Percentiles rank a stretch among this genome's conserved stretches.
Evolutionary conservation across 2,888 invertebrate species (phyloP).

Genomic region (Merodon equestris): DNA sequence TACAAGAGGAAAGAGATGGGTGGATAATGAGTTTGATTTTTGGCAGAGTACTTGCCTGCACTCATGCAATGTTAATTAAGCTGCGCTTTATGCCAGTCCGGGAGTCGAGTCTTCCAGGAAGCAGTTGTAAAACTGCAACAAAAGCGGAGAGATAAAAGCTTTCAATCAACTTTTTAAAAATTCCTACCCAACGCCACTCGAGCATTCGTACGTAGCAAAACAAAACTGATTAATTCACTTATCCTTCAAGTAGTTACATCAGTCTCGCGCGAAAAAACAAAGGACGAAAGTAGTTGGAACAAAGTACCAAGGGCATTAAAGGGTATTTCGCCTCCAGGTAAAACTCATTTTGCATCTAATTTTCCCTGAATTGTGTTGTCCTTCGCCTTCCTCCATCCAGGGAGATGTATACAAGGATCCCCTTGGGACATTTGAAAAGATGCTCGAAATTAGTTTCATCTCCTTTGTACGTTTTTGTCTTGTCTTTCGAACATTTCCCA

Average conservation of each 20-base stretch:
- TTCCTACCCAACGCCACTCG: too few species aligned
- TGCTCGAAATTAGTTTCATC: conserved; percentile 32
- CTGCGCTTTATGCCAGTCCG: conserved; percentile 1
- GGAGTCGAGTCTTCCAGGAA: too few species aligned
- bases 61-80: conserved; percentile 22
- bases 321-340: conserved; percentile 2
- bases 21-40: conserved; percentile 3
- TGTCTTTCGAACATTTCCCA: neutral
- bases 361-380: conserved; percentile 7
- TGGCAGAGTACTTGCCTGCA: too few species aligned
- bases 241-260: neutral
- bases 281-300: neutral
- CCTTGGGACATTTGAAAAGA: conserved; percentile 14
- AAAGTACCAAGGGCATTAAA: neutral
- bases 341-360: conserved; percentile 11
- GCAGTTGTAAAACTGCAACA: too few species aligned
- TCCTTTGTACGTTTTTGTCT: neutral
- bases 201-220: too few species aligned
- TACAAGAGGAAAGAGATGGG: neutral
- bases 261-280: neutral
- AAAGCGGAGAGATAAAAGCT: conserved; percentile 1
- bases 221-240: too few species aligned
- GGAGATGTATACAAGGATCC: neutral
- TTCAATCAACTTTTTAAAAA: neutral
- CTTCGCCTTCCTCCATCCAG: neutral